phyloP scores from a whole-genome alignment of 2,797 vertebrate species.

The Tenualosa ilisha region DNA sequence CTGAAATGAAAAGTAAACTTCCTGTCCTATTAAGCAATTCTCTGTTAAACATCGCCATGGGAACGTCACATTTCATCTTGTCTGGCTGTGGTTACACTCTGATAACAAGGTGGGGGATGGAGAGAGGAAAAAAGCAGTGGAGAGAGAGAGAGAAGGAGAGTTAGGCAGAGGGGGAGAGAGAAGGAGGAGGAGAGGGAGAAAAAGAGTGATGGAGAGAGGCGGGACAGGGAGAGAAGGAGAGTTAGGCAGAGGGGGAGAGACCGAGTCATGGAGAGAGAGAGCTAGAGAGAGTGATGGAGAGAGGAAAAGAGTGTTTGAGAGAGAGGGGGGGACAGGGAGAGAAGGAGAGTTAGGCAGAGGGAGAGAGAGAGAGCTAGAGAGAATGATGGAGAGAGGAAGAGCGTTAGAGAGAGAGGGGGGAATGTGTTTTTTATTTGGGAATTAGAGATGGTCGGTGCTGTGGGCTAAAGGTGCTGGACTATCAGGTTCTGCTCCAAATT shows the following conservation, averaged over 20 bases:
- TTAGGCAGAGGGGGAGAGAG: too few species aligned
- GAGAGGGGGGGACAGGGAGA: background rate
- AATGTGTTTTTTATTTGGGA: slow-evolving; percentile 68
- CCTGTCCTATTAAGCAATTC: slow-evolving; percentile 21
- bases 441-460: background rate
- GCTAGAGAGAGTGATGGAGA: too few species aligned
- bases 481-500: slow-evolving; percentile 59
- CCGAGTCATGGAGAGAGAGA: too few species aligned
- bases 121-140: too few species aligned
- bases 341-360: background rate
- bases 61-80: background rate
- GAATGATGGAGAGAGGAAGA: background rate
- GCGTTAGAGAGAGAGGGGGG: background rate
- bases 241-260: too few species aligned
- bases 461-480: slow-evolving; percentile 33
- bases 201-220: too few species aligned
- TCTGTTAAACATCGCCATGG: background rate
- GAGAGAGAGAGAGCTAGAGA: background rate
- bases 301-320: too few species aligned
- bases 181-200: too few species aligned
- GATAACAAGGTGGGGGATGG: background rate
- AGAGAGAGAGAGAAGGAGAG: too few species aligned
- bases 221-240: too few species aligned
- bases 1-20: background rate
- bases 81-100: background rate